Base-by-base conservation (phyloP, 2,113 vertebrate genomes). In the Poecile atricapillus region DNA sequence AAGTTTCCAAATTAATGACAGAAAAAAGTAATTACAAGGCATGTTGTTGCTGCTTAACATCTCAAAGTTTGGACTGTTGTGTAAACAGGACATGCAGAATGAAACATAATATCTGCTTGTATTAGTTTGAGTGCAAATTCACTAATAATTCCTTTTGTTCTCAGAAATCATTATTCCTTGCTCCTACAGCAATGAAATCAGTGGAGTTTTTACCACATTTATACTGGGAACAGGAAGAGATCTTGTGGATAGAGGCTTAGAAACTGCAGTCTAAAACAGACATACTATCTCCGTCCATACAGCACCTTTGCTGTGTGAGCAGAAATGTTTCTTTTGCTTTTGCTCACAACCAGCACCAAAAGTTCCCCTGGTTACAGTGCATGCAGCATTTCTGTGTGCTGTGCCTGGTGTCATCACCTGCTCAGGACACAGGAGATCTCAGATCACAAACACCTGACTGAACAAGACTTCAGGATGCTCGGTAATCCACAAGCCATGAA, bases 291-390 rank as follows among this genome's bases (percentile, higher is more conserved):
- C 44, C 28, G 69, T 77, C 41, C 9, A 28, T 12, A 15, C 0
- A 47, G 21, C 15, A 58, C 7, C 16, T 56, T n/a, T 20, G 10
- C 25, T 23, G 4, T 39, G 12, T 39, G n/a, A 82, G 62, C 35
- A 71, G 53, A 71, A 93, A 60, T 35, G 27, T 35, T 68, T 35
- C 8, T 49, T 59, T 39, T 24, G 33, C 28, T 80, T 83, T 60
- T 74, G 52, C 18, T 83, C 63, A 60, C 44, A 78, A 7, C 25
- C n/a, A 58, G 56, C 24, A 65, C n/a, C 27, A 24, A 9, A 55
- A 55, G 5, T 39, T 78, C 15, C 6, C 20, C 18, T 3, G 5
- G 22, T 12, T 43, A 8, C 13, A 20, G 5, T 3, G 0, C 8
- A 9, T 2, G 41, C 23, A 78, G 25, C 33, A 33, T 73, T 86